A percentile compares a stretch with the other conserved stretches of the same genome.
Evolutionary conservation across 2,888 invertebrate genomes (phyloP).

Genomic region (Cepaea hortensis): DNA sequence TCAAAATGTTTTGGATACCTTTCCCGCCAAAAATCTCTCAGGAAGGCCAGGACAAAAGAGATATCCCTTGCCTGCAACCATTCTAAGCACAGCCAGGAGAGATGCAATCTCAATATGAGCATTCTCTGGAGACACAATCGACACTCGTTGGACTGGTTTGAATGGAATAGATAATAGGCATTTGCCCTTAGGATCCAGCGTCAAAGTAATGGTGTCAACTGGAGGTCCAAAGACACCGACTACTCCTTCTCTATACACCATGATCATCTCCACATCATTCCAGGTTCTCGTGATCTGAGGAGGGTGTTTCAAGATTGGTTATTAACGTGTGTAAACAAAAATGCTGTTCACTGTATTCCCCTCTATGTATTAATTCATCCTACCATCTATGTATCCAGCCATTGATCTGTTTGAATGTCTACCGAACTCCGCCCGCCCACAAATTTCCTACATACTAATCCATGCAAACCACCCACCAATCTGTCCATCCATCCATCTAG

Average conservation of each 20-base stretch:
- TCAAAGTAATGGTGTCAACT: slow-evolving; percentile 41
- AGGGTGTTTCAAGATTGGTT: neutral
- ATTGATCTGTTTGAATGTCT: no score
- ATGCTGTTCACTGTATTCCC: no score
- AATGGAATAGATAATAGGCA: slow-evolving; percentile 40
- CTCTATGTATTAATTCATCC: no score
- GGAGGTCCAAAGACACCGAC: slow-evolving; percentile 42
- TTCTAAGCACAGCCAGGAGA: slow-evolving; percentile 32
- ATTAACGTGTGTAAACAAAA: no score
- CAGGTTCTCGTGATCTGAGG: slow-evolving; percentile 23
- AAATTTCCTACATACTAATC: no score
- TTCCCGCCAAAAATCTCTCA: slow-evolving; percentile 39
- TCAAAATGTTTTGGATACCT: slow-evolving; percentile 14
- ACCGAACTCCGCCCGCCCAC: no score
- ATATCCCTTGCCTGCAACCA: slow-evolving; percentile 44
- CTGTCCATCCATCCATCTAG: no score
- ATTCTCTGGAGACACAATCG: neutral
- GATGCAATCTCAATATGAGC: slow-evolving; percentile 27
- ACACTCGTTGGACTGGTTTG: slow-evolving; percentile 44
- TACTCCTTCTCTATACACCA: slow-evolving; percentile 31
- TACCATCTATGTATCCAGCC: no score
- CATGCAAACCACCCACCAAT: no score
- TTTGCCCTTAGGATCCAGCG: slow-evolving; percentile 36
- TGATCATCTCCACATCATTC: slow-evolving; percentile 30
- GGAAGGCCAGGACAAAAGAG: slow-evolving; percentile 45